These are phyloP conservation scores for Andrena chrysosceles DNA, from an alignment of 2,888 invertebrate genomes.

Conservation along the genomic window DNA sequence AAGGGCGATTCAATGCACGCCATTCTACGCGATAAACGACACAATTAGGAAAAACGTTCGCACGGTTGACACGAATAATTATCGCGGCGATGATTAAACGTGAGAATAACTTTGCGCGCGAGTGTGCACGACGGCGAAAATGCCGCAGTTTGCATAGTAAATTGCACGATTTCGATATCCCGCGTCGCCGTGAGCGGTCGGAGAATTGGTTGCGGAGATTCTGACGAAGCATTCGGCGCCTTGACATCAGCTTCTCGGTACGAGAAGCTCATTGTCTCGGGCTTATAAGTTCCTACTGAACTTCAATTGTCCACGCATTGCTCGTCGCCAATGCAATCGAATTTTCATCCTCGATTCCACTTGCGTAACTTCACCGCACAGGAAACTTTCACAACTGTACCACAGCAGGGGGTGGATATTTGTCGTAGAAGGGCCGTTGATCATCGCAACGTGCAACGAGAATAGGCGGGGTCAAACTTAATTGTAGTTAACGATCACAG, in stretches of 20 bases:
- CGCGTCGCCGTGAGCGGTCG: constrained; percentile 42
- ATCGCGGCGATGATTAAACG: constrained; percentile 53
- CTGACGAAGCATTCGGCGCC: constrained; percentile 23
- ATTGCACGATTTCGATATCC: constrained; percentile 62
- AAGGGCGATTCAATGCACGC: constrained; percentile 22
- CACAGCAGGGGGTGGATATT: not conserved
- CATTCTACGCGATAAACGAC: constrained; percentile 34
- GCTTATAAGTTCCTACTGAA: not conserved
- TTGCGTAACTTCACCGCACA: too few species aligned
- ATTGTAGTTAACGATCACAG: constrained; percentile 75
- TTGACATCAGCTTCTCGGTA: constrained; percentile 7
- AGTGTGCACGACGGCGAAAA: constrained; percentile 57
- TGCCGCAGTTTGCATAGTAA: constrained; percentile 54
- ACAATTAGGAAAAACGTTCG: constrained; percentile 55
- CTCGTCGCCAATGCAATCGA: not conserved
- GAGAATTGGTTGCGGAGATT: constrained; percentile 51
- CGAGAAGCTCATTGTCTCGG: not conserved
- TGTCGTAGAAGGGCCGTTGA: constrained; percentile 30
- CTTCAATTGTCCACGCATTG: not conserved
- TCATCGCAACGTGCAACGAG: constrained; percentile 37
- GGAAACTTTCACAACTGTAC: constrained; percentile 5
- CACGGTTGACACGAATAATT: constrained; percentile 56
- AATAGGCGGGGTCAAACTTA: constrained; percentile 66
- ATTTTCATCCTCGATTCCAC: not conserved
- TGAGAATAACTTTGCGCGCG: constrained; percentile 54